Conservation (phyloP, 2,888 invertebrate species). For the Aradus depressus region DNA sequence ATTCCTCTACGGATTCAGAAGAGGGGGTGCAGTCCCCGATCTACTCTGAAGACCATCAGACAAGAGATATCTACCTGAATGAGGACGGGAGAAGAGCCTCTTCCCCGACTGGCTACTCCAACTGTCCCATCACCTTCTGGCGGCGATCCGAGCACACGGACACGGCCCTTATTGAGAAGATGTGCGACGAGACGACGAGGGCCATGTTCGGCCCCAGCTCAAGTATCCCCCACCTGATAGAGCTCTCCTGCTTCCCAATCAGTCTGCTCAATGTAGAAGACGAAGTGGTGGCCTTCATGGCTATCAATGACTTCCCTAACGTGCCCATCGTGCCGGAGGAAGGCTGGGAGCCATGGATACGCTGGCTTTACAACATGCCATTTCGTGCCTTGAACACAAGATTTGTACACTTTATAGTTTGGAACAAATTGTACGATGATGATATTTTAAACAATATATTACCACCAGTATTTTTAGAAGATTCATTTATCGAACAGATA, state of each 20-base stretch:
- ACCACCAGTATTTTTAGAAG: background rate
- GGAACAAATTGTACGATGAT: slow-evolving; percentile 1
- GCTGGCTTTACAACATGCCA: slow-evolving; percentile 1
- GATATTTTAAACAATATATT: background rate
- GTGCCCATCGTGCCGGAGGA: background rate
- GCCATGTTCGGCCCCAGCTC: background rate
- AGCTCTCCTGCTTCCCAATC: background rate
- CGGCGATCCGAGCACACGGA: slow-evolving; percentile 9
- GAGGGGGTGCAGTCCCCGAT: no score
- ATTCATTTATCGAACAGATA: slow-evolving; percentile 3
- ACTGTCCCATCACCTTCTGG: slow-evolving; percentile 8
- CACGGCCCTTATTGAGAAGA: background rate
- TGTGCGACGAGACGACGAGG: background rate
- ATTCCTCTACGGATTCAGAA: no score
- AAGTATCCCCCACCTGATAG: background rate
- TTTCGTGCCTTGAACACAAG: background rate
- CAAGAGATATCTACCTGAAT: no score
- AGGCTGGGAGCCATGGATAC: slow-evolving; percentile 11
- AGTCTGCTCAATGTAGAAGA: background rate
- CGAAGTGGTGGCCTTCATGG: slow-evolving; percentile 6
- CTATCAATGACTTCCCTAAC: slow-evolving; percentile 8
- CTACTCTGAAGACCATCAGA: no score
- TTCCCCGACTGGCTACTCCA: no score
- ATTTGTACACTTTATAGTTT: slow-evolving; percentile 5
- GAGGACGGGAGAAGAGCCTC: no score